Evolutionary conservation across 2,113 vertebrate species (phyloP).

Genomic region (Cairina moschata): DNA sequence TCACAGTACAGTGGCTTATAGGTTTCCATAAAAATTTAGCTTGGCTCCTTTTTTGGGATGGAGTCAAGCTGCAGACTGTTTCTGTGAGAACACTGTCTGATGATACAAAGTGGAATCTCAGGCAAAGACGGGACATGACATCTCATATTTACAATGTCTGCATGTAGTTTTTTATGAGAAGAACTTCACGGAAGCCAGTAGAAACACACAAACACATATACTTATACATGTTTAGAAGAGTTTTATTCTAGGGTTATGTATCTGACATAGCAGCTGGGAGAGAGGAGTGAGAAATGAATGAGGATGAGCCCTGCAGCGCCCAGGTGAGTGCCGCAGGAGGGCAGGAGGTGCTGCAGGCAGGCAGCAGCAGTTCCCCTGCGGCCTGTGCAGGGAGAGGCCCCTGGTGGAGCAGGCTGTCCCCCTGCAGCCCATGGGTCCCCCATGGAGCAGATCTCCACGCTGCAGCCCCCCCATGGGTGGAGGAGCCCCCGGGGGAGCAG

Average conservation of each 20-base stretch:
- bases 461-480: too few relatives aligned
- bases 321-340: too few relatives aligned
- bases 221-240: not conserved
- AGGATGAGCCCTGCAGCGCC: too few relatives aligned
- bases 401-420: too few relatives aligned
- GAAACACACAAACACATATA: not conserved
- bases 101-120: not conserved
- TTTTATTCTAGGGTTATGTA: not conserved
- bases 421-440: too few relatives aligned
- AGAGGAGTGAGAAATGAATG: too few relatives aligned
- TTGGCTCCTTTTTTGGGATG: not conserved
- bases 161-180: not conserved
- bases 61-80: not conserved
- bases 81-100: not conserved
- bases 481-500: too few relatives aligned
- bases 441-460: too few relatives aligned
- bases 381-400: too few relatives aligned
- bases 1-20: not conserved
- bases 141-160: not conserved
- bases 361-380: too few relatives aligned
- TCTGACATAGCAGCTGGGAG: not conserved
- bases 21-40: not conserved
- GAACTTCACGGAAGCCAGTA: not conserved
- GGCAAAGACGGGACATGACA: not conserved
- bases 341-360: too few relatives aligned